These are phyloP conservation scores for Lycorma delicatula DNA, from an alignment of 1,140 invertebrate species.

Conservation along the genomic window DNA sequence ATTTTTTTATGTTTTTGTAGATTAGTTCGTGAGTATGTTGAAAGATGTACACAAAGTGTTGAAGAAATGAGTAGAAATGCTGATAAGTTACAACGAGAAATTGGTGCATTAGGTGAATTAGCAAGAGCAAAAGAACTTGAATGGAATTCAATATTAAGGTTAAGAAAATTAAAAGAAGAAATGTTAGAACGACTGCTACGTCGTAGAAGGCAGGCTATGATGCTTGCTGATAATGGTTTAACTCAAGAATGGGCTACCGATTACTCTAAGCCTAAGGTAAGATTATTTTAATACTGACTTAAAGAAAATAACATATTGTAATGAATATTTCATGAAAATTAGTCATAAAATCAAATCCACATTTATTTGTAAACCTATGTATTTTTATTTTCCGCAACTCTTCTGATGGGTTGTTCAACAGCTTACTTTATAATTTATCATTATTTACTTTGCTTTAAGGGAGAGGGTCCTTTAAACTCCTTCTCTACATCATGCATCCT, in stretches of 20 bases:
- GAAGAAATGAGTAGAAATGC: conserved; percentile 49
- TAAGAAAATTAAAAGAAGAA: conserved; percentile 75
- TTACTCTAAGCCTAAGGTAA: neutral
- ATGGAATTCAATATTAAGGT: conserved; percentile 67
- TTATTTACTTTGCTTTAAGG: too few species aligned
- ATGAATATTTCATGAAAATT: too few species aligned
- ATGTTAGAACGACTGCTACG: conserved; percentile 57
- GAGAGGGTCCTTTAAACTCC: too few species aligned
- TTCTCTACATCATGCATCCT: too few species aligned
- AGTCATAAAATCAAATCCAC: too few species aligned
- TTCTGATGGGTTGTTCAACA: too few species aligned
- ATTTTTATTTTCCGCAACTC: too few species aligned
- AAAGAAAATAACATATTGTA: too few species aligned
- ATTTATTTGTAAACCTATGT: too few species aligned
- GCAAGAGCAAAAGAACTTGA: conserved; percentile 68
- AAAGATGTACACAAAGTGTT: conserved; percentile 43
- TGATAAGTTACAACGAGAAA: conserved; percentile 49
- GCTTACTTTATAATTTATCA: too few species aligned
- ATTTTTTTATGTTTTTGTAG: conserved; percentile 12
- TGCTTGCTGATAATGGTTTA: conserved; percentile 12
- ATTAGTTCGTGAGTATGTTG: conserved; percentile 50
- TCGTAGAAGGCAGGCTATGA: conserved; percentile 48
- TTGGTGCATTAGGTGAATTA: conserved; percentile 55
- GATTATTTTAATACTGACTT: too few species aligned
- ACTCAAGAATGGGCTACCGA: neutral